Conservation (phyloP, 2,113 vertebrate genomes). For the Myrmecobius fasciatus region DNA sequence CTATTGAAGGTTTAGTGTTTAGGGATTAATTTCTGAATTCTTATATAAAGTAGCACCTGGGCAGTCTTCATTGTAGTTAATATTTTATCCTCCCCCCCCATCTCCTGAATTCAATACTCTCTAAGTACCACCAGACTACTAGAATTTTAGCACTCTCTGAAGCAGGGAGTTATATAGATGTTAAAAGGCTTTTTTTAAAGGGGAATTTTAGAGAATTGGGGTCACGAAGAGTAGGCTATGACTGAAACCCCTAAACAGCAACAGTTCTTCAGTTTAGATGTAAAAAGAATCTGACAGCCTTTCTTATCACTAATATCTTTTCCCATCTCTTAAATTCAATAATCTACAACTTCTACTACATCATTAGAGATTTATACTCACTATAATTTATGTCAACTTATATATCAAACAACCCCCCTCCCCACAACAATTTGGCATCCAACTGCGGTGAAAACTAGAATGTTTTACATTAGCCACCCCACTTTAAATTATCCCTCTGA, state of each 20-base stretch:
- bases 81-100: constrained; percentile 59
- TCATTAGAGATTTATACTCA: constrained; percentile 78
- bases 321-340: constrained; percentile 77
- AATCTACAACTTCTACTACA: constrained; percentile 77
- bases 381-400: constrained; percentile 84
- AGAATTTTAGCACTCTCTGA: constrained; percentile 28
- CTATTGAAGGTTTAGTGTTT: not conserved
- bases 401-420: constrained; percentile 64
- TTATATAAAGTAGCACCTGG: constrained; percentile 43
- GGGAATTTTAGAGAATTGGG: constrained; percentile 32
- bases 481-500: constrained; percentile 84
- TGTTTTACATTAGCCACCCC: constrained; percentile 86
- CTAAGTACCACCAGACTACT: constrained; percentile 65
- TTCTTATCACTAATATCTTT: constrained; percentile 69
- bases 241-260: not conserved
- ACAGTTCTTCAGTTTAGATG: constrained; percentile 1
- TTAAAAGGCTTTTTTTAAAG: constrained; percentile 43
- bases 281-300: constrained; percentile 47
- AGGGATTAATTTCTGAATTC: constrained; percentile 36
- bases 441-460: constrained; percentile 80
- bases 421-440: constrained; percentile 80
- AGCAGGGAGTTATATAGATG: constrained; percentile 29
- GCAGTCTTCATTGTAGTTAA: constrained; percentile 57
- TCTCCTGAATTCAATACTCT: constrained; percentile 74
- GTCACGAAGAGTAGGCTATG: not conserved